Evolutionary conservation across 2,113 vertebrate species (phyloP).

Genomic region (Nycticryphes semicollaris): DNA sequence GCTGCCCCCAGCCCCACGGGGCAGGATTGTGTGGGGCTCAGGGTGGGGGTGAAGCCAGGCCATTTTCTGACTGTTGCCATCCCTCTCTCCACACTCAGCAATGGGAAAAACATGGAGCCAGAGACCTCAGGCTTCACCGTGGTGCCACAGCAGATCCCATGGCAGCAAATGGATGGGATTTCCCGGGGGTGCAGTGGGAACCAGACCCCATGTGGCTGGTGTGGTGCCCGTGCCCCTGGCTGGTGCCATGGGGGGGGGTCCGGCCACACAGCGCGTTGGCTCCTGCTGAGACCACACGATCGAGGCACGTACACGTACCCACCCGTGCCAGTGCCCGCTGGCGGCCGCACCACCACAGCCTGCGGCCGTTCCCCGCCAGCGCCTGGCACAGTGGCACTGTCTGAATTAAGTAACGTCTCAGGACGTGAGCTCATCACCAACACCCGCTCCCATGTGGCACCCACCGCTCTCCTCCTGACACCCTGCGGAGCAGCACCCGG

Average conservation of each 20-base stretch:
- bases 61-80: not conserved
- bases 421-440: not conserved
- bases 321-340: not conserved
- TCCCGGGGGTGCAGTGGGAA: fast-evolving
- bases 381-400: not conserved
- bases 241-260: not conserved
- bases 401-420: conserved; percentile 14
- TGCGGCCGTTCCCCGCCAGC: not conserved
- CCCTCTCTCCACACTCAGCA: fast-evolving
- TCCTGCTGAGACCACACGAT: fast-evolving
- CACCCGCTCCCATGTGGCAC: not conserved
- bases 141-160: not conserved
- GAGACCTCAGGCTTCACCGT: not conserved
- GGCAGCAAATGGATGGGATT: not conserved
- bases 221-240: fast-evolving
- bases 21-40: not conserved
- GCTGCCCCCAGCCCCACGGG: fast-evolving
- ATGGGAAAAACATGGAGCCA: fast-evolving
- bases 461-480: not conserved
- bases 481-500: no score
- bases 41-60: no score
- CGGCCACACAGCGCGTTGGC: fast-evolving
- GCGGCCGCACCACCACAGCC: not conserved
- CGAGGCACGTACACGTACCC: not conserved
- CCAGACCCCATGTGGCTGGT: fast-evolving